A percentile compares a stretch with the other conserved stretches of the same genome.
phyloP scores from a whole-genome alignment of 2,888 invertebrate genomes.

The Hemithea aestivaria region DNA sequence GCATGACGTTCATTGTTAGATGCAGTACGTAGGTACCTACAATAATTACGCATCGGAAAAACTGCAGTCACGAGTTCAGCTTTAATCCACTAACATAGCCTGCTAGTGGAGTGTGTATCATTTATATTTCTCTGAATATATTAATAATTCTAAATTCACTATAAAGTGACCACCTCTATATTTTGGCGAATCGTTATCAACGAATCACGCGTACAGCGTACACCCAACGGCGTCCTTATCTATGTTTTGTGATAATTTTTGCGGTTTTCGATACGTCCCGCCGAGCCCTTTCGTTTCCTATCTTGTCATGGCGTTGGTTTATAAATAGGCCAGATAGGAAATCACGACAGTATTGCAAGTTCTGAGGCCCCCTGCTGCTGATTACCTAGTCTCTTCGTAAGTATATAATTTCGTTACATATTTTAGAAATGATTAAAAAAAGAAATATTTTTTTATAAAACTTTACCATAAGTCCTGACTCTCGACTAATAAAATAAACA shows the following conservation, averaged over 20 bases:
- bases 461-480: no score
- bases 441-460: no score
- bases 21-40: no score
- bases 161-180: constrained; percentile 5
- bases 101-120: no score
- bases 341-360: constrained; percentile 30
- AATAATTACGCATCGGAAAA: no score
- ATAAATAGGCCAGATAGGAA: constrained; percentile 36
- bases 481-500: no score
- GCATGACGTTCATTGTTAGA: no score
- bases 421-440: background rate
- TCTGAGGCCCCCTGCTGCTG: constrained; percentile 7
- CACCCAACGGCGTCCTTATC: constrained; percentile 14
- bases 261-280: constrained; percentile 32
- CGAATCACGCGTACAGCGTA: constrained; percentile 7
- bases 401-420: background rate
- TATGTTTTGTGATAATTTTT: constrained; percentile 24
- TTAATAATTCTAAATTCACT: constrained; percentile 3
- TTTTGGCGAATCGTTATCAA: constrained; percentile 21
- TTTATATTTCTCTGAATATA: no score
- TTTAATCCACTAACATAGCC: no score
- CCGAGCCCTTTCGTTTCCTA: constrained; percentile 39
- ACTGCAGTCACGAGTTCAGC: no score
- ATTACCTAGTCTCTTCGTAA: constrained; percentile 2
- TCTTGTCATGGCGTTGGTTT: constrained; percentile 48